Conservation (phyloP, 2,113 vertebrate species). For the Daphoenositta chrysoptera region DNA sequence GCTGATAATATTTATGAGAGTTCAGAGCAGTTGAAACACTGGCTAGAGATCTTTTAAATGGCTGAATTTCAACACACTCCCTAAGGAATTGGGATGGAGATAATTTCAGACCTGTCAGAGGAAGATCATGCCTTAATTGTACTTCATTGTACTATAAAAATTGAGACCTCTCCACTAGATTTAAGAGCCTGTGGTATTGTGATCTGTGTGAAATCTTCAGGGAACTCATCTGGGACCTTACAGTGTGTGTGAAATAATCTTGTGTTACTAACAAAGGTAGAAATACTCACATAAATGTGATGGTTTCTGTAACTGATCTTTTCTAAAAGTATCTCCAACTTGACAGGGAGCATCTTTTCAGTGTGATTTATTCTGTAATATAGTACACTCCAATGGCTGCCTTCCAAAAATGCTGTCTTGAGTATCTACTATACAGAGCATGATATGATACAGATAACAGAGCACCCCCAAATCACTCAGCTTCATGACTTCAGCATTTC, state of each 20-base stretch:
- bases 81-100: neutral
- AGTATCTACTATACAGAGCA: neutral
- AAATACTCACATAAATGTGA: conserved; percentile 38
- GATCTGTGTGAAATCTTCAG: conserved; percentile 1
- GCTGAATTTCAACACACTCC: conserved; percentile 20
- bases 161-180: conserved; percentile 1
- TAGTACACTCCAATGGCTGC: conserved; percentile 25
- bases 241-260: neutral
- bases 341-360: conserved; percentile 34
- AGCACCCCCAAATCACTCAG: neutral
- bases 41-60: conserved; percentile 17
- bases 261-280: neutral
- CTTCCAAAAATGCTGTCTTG: conserved; percentile 37
- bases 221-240: conserved; percentile 1
- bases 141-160: conserved; percentile 10
- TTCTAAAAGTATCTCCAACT: conserved; percentile 17
- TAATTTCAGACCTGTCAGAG: conserved; percentile 19
- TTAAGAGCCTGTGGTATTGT: conserved; percentile 7
- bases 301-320: conserved; percentile 35
- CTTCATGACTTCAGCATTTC: neutral
- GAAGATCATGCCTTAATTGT: conserved; percentile 32
- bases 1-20: conserved; percentile 33
- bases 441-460: too few relatives aligned
- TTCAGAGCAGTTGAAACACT: neutral
- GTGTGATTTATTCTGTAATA: conserved; percentile 51